phyloP scores from a whole-genome alignment of 2,113 vertebrate genomes.

The Festucalex cinctus region DNA sequence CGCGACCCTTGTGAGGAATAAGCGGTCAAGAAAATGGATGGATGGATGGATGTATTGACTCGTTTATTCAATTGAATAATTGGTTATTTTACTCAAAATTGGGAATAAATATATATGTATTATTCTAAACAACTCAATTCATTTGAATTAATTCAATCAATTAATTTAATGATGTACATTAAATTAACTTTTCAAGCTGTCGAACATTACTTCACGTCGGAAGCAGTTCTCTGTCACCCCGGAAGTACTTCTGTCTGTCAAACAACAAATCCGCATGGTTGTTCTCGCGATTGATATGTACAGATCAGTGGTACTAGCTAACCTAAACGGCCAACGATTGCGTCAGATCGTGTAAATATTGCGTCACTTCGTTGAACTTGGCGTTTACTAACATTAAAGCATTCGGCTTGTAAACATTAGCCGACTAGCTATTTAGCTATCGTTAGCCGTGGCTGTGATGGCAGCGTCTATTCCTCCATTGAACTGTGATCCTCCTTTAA shows the following conservation, averaged over 20 bases:
- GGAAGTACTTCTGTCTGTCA: not conserved
- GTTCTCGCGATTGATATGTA: not conserved
- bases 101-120: too few relatives aligned
- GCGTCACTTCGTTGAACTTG: not conserved
- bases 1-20: too few relatives aligned
- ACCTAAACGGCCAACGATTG: not conserved
- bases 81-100: too few relatives aligned
- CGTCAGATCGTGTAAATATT: not conserved
- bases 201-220: not conserved
- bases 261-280: not conserved
- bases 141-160: too few relatives aligned
- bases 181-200: not conserved
- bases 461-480: conserved; percentile 27
- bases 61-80: too few relatives aligned
- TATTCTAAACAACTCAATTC: too few relatives aligned
- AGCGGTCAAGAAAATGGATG: too few relatives aligned
- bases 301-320: too few relatives aligned
- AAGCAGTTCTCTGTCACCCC: not conserved
- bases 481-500: conserved; percentile 32
- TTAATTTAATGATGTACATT: too few relatives aligned
- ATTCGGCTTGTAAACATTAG: not conserved
- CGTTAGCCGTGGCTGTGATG: conserved; percentile 37
- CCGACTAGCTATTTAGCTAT: conserved; percentile 2
- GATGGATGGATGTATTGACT: too few relatives aligned
- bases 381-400: not conserved